Base-by-base conservation (phyloP, 2,888 invertebrate species). In the Erynnis tages region DNA sequence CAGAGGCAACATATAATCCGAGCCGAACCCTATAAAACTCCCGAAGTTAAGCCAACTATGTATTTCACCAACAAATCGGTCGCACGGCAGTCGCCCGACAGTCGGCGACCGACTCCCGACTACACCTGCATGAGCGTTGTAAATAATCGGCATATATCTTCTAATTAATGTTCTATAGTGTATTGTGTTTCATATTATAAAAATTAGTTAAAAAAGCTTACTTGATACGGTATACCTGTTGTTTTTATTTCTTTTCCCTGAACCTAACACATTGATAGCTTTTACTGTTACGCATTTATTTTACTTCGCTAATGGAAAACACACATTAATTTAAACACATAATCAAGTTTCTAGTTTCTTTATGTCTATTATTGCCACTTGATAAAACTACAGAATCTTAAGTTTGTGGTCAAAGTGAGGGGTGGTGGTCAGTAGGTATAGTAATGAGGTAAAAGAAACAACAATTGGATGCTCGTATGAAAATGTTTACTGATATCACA, bases 401-500 rank as follows among this genome's bases (percentile, higher is more conserved):
- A n/a, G n/a, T n/a, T n/a, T n/a, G n/a, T n/a, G n/a, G n/a, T n/a
- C n/a, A n/a, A n/a, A n/a, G n/a, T n/a, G 10, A 45, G 10, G 30
- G 32, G 19, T 17, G 10, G 1, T 34, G 21, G 47, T 8, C 23
- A 54, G 8, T n/a, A n/a, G n/a, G n/a, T n/a, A n/a, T n/a, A n/a
- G n/a, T n/a, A n/a, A n/a, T n/a, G n/a, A n/a, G n/a, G n/a, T 23
- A 62, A 71, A 69, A 68, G 53, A 78, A 78, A 79, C 73, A 67
- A 66, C 48, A 38, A 14, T 65, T 77, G 73, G 79, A 89, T 89
- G 89, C 90, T 88, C 87, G 89, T 89, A 89, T 88, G 89, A 89
- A 89, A 89, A 88, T 88, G 87, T 89, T 89, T 89, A 89, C 82
- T 89, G 90, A 84, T 89, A 89, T 89, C 89, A 89, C 89, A 89